A percentile compares a stretch with the other conserved stretches of the same genome.
These are phyloP conservation scores for Malurus cyaneus DNA, from an alignment of 2,113 vertebrate species.

Conservation along the genomic window DNA sequence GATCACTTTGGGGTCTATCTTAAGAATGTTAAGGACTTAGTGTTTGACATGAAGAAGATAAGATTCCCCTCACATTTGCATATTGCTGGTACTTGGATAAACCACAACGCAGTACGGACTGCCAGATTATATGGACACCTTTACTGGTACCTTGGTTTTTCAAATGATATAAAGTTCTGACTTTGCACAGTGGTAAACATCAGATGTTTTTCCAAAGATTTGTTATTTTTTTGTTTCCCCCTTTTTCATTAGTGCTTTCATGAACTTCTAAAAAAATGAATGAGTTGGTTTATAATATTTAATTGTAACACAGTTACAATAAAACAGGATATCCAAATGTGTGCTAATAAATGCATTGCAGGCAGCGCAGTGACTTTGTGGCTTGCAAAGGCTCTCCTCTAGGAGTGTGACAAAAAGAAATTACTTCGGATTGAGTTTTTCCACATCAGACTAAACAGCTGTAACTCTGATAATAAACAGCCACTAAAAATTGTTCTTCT, in stretches of 20 bases:
- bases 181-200: accelerated
- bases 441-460: not conserved
- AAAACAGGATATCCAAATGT: not conserved
- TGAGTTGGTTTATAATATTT: not conserved
- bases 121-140: not conserved
- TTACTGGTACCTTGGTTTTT: not conserved
- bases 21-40: not conserved
- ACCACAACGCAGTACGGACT: not conserved
- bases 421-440: not conserved
- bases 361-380: not conserved
- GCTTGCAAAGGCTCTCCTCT: not conserved
- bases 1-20: not conserved
- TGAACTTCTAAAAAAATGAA: not conserved
- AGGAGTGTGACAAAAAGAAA: not conserved
- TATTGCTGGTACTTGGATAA: not conserved
- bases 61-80: not conserved
- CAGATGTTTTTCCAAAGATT: not conserved
- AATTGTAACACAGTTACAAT: no score
- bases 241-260: not conserved
- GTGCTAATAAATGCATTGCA: not conserved
- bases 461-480: not conserved
- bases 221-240: accelerated
- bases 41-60: not conserved
- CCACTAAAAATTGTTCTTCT: not conserved
- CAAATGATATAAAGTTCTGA: not conserved